These are phyloP conservation scores for Siphlonurus alternatus DNA, from an alignment of 2,888 invertebrate species.

Conservation along the genomic window DNA sequence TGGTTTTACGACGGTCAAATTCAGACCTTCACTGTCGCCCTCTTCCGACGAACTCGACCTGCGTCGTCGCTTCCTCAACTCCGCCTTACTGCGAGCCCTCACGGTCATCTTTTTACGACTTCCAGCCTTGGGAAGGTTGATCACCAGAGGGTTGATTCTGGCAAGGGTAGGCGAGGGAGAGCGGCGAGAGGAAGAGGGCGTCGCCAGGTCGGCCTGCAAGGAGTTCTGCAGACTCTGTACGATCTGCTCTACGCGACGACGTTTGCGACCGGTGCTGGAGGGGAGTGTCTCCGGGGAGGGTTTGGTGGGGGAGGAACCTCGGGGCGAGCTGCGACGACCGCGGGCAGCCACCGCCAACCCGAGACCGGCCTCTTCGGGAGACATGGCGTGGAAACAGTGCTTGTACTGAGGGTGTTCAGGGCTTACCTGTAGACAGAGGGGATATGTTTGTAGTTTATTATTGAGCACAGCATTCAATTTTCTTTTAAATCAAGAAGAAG, in stretches of 20 bases:
- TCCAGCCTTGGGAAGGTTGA: not conserved
- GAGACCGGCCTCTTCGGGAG: constrained; percentile 17
- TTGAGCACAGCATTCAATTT: too few species aligned
- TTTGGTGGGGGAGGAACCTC: not conserved
- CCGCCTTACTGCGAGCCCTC: not conserved
- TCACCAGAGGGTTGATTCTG: not conserved
- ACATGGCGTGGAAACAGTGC: constrained; percentile 13
- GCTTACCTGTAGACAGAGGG: constrained; percentile 5
- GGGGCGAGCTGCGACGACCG: not conserved
- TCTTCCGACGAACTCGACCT: not conserved
- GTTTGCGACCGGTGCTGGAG: not conserved
- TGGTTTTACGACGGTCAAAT: not conserved
- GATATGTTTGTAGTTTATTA: too few species aligned
- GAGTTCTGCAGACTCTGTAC: constrained; percentile 3
- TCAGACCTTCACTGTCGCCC: not conserved
- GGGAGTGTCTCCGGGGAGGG: not conserved
- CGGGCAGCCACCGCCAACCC: constrained; percentile 12
- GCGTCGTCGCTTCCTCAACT: not conserved
- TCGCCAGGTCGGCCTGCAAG: not conserved
- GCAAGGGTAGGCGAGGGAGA: too few species aligned
- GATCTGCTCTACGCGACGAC: not conserved
- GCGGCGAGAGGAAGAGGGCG: not conserved
- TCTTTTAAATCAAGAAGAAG: too few species aligned
- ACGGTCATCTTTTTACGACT: not conserved
- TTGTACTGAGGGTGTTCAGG: constrained; percentile 11